Evolutionary conservation across 2,113 vertebrate genomes (phyloP), one percentile per base, ranked within the genome.

Genomic region (Ochotona curzoniae): DNA sequence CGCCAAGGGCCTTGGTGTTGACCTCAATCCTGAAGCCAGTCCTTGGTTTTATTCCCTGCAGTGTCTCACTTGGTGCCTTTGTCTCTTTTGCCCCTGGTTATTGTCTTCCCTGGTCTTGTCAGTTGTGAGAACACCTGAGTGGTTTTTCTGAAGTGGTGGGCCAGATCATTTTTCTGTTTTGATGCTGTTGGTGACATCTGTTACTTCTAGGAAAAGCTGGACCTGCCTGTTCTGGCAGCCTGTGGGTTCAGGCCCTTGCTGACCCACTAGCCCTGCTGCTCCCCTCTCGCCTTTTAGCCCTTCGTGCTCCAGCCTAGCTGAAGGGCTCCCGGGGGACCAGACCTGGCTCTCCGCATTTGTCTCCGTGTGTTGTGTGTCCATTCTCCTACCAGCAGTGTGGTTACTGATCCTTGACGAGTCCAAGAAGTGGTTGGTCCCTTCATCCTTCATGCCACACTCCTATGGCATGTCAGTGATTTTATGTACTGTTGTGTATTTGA

Each of bases 131-230:
- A n/a, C 9, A 66, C 51, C 18, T 47, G 23, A 84, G 23, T 90
- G 60, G 57, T 83, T 91, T 80, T 84, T 83, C 78, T 87, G 51
- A 80, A 71, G 61, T 44, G 32, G 13, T 71, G 21, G 30, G 4
- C 32, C 7, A 1, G n/a, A 75, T 38, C 10, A 60, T 81, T 93
- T 89, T 93, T 88, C 60, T 90, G 8, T 81, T 89, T 66, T 38
- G 67, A 75, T 80, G 32, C 7, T 5, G 15, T 78, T 71, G 64
- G 57, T 69, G 49, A 89, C 63, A 63, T n/a, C n/a, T 12, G 20
- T 74, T 83, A 32, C 9, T 63, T 89, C 17, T 26, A 70, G 76
- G 51, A 30, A 75, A 64, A 66, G 0, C 0, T 75, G 8, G 21
- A 20, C 67, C 57, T 78, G n/a, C 20, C 15, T 51, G 30, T 9